Evolutionary conservation across 2,113 vertebrate genomes (phyloP).

Genomic region (Psephotus haematonotus): DNA sequence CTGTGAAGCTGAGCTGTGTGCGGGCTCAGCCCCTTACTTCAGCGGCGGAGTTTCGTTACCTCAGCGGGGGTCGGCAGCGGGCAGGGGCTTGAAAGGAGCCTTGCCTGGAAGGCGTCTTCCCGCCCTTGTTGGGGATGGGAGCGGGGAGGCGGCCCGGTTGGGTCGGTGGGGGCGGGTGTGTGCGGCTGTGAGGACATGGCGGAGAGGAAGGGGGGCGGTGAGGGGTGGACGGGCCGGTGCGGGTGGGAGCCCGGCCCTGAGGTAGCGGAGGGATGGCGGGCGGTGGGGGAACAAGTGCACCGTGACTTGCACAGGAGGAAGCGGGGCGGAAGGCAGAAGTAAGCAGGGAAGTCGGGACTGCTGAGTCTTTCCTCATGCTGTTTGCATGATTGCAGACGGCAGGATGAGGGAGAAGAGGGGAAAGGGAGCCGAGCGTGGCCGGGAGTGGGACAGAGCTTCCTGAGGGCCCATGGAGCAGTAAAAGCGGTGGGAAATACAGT

Average conservation of each 20-base stretch:
- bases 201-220: no score
- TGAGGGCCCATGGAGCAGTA: accelerated
- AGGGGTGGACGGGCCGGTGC: neutral
- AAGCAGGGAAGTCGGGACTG: neutral
- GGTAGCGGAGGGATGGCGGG: accelerated
- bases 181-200: accelerated
- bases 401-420: neutral
- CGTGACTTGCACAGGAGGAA: neutral
- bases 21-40: neutral
- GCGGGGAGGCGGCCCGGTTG: neutral
- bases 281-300: accelerated
- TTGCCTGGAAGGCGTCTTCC: neutral
- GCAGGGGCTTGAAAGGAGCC: neutral
- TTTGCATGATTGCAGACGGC: accelerated
- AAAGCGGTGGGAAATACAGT: neutral
- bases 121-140: neutral
- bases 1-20: neutral
- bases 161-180: no score
- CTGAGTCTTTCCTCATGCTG: neutral
- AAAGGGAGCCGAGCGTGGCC: accelerated
- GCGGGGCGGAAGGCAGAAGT: neutral
- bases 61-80: neutral
- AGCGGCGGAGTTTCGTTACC: neutral
- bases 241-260: neutral
- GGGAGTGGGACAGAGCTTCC: accelerated